A percentile compares a stretch with the other conserved stretches of the same genome.
These are phyloP conservation scores for Epinotia ramella DNA, from an alignment of 2,888 invertebrate species.

Conservation along the genomic window DNA sequence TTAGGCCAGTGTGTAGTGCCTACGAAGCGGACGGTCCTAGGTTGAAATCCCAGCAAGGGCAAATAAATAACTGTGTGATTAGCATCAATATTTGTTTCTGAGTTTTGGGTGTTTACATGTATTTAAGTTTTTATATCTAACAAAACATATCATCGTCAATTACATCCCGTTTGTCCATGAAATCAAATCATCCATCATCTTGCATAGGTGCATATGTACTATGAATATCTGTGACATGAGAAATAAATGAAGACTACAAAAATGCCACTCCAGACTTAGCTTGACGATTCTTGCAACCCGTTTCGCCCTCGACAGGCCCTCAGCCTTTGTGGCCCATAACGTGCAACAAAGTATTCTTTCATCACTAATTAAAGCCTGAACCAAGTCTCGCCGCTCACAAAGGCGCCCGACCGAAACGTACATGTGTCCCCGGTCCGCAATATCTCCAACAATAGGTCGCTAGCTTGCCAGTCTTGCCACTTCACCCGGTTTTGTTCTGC, in stretches of 20 bases:
- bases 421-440: constrained; percentile 38
- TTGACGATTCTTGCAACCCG: neutral
- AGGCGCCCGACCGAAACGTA: constrained; percentile 44
- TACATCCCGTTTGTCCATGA: neutral
- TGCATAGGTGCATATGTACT: too few species aligned
- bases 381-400: constrained; percentile 38
- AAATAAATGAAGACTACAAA: too few species aligned
- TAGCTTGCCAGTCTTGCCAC: constrained; percentile 70
- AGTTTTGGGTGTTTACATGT: too few species aligned
- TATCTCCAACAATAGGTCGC: constrained; percentile 60
- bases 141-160: too few species aligned
- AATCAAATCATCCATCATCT: too few species aligned
- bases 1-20: too few species aligned
- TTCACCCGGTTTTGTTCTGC: constrained; percentile 77
- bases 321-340: neutral
- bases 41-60: too few species aligned
- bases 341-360: constrained; percentile 6
- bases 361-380: constrained; percentile 10
- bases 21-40: too few species aligned
- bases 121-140: too few species aligned
- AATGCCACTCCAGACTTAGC: neutral
- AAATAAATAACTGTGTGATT: too few species aligned
- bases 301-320: neutral
- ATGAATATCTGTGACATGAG: too few species aligned
- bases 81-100: too few species aligned